Conservation (phyloP, 1,140 invertebrate species). For the Micrasema longulum region DNA sequence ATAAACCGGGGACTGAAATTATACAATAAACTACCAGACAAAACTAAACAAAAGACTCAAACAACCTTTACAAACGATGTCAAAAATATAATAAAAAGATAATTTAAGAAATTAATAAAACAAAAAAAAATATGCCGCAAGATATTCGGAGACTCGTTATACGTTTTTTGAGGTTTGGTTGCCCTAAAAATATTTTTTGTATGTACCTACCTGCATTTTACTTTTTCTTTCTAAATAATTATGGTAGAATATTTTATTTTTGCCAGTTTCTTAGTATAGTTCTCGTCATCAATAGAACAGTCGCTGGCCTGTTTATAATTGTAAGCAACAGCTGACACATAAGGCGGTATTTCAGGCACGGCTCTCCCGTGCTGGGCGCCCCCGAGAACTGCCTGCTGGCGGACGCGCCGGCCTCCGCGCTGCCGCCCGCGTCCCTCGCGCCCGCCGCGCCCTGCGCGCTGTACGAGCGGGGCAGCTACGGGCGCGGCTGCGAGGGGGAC, state of each 20-base stretch:
- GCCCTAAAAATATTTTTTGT: too few relatives aligned
- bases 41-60: too few relatives aligned
- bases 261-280: too few relatives aligned
- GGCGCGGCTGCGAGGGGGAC: slow-evolving; percentile 78
- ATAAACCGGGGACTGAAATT: too few relatives aligned
- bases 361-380: slow-evolving; percentile 71
- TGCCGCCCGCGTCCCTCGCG: slow-evolving; percentile 71
- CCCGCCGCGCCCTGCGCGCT: slow-evolving; percentile 76
- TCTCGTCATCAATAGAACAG: slow-evolving; percentile 37
- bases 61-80: too few relatives aligned
- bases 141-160: too few relatives aligned
- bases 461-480: slow-evolving; percentile 82
- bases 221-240: not conserved
- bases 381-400: slow-evolving; percentile 80
- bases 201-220: not conserved
- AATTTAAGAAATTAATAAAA: too few relatives aligned
- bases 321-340: not conserved
- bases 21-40: too few relatives aligned
- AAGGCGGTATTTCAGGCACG: slow-evolving; percentile 71
- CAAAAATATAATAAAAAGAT: too few relatives aligned
- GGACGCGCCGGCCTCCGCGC: slow-evolving; percentile 76
- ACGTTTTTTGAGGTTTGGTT: too few relatives aligned
- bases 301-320: not conserved
- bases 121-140: too few relatives aligned
- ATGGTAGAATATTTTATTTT: not conserved